Base-by-base conservation (phyloP, 2,113 vertebrate species). In the Sceloporus tristichus region DNA sequence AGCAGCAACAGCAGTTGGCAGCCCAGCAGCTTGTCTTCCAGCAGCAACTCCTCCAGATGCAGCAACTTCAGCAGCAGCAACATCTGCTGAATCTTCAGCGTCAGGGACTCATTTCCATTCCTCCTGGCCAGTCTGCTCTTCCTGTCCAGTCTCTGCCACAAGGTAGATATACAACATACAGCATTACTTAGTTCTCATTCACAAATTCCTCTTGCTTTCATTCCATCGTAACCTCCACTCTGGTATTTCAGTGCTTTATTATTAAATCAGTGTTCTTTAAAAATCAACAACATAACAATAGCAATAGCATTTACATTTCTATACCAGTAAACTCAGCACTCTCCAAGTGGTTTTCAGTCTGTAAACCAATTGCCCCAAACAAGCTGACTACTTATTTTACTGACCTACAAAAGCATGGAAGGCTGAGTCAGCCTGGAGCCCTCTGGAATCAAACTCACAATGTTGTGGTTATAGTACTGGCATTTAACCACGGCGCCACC, bases 1-100 rank as follows among this genome's bases (percentile, higher is more conserved):
- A 97, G 85, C 98, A 98, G 92, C 98, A 99, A 95, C 98, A 99
- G 98, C 99, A 99, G 97, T 97, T 99, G 97, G 99, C 98, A 54
- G 99, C 98, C 92, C 99, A 99, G 97, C 99, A 99, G 98, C 98
- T 99, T 96, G 99, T 99, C 97, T 99, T 99, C 98, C 99, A 99
- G 97, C 99, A 99, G 97, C 99, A 99, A 96, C 98, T 99, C 95
- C 98, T 99, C 96, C 99, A 99, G 97, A 99, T 99, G 98, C 99
- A 99, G 95, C 98, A 99, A 96, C 98, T 99, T 95, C 98, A 99
- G 95, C 98, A 99, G 97, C 98, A 99, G 96, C 98, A 99, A 71
- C 98, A 99, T 96, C 98, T 99, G 97, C 98, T 99, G 96, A 99
- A 97, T 97, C 98, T 99, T 95, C 99, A 99, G 98, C 98, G 99